These are phyloP conservation scores for Selenia dentaria DNA, from an alignment of 2,888 invertebrate genomes.

Conservation along the genomic window DNA sequence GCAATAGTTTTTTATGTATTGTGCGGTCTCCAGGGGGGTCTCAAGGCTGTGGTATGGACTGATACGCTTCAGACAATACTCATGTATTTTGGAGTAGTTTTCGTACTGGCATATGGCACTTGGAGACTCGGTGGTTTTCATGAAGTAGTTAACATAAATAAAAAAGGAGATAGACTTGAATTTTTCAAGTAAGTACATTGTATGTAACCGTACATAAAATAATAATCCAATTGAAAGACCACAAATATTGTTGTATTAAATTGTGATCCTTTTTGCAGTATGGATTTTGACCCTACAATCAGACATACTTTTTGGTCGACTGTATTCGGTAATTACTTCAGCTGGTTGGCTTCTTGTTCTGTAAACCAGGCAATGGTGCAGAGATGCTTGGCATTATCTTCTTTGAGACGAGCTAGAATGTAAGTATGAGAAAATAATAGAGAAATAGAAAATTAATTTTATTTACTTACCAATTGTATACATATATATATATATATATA, in stretches of 20 bases:
- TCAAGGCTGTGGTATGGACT: conserved; percentile 93
- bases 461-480: too few relatives aligned
- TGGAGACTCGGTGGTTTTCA: conserved; percentile 86
- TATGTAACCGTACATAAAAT: too few relatives aligned
- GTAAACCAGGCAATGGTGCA: conserved; percentile 96
- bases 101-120: conserved; percentile 87
- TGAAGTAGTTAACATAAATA: conserved; percentile 86
- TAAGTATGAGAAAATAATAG: conserved; percentile 59
- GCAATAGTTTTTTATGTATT: conserved; percentile 9
- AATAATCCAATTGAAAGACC: too few relatives aligned
- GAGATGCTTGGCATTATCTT: conserved; percentile 90
- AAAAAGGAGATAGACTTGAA: conserved; percentile 86
- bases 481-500: too few relatives aligned
- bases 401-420: conserved; percentile 88
- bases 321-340: conserved; percentile 90
- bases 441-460: too few relatives aligned
- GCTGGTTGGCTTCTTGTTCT: conserved; percentile 92
- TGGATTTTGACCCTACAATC: conserved; percentile 89
- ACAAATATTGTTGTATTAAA: too few relatives aligned
- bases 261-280: conserved; percentile 85
- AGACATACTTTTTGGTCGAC: conserved; percentile 94
- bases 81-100: conserved; percentile 89
- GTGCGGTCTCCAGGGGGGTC: conserved; percentile 85
- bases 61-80: conserved; percentile 90
- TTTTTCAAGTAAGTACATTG: conserved; percentile 90